Conservation (phyloP, 1,140 invertebrate species). For the Epicauta chinensis region DNA sequence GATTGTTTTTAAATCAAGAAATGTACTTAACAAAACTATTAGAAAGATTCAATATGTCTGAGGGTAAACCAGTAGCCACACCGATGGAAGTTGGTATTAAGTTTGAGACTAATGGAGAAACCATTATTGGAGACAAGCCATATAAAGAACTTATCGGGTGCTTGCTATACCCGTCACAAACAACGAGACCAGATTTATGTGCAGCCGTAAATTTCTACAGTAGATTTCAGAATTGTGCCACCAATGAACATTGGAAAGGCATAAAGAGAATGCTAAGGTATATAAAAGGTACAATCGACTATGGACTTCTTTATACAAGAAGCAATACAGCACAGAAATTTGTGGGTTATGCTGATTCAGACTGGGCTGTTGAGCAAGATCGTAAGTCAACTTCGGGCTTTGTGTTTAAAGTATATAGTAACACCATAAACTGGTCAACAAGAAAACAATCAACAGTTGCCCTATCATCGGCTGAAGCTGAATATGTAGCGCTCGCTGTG, state of each 20-base stretch:
- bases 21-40: slow-evolving; percentile 5
- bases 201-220: slow-evolving; percentile 25
- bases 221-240: slow-evolving; percentile 26
- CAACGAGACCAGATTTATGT: slow-evolving; percentile 34
- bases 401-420: slow-evolving; percentile 25
- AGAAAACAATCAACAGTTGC: no score
- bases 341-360: slow-evolving; percentile 37
- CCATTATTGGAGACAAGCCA: neutral
- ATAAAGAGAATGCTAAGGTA: slow-evolving; percentile 13
- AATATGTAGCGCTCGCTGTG: no score
- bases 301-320: slow-evolving; percentile 2
- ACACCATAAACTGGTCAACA: slow-evolving; percentile 11
- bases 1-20: no score
- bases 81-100: slow-evolving; percentile 3
- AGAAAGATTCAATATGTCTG: slow-evolving; percentile 6
- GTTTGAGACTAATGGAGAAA: neutral
- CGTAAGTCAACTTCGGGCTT: slow-evolving; percentile 41
- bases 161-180: slow-evolving; percentile 30
- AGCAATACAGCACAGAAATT: slow-evolving; percentile 9
- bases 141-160: slow-evolving; percentile 30
- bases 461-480: no score
- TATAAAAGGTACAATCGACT: slow-evolving; percentile 3
- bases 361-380: slow-evolving; percentile 36
- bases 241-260: neutral
- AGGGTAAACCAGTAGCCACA: slow-evolving; percentile 2